Percentiles rank a stretch among this genome's conserved stretches.
Evolutionary conservation across 1,140 invertebrate species (phyloP).

Genomic region (Ostrea denselamellosa): DNA sequence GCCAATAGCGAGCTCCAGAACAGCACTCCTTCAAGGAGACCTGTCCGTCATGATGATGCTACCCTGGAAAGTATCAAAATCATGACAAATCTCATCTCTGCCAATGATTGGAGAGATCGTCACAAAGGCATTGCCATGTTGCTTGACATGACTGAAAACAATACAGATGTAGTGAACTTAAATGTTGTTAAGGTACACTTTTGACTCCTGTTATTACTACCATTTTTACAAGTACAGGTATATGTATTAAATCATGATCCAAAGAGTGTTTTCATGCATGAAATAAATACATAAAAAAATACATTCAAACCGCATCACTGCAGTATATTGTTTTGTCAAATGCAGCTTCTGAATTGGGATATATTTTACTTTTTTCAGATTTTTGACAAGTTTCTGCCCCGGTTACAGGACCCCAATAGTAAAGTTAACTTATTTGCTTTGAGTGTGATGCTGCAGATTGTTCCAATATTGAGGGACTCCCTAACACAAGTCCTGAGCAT

Average conservation of each 20-base stretch:
- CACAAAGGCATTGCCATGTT: constrained; percentile 73
- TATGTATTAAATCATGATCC: no score
- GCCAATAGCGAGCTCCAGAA: constrained; percentile 65
- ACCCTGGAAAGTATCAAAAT: constrained; percentile 75
- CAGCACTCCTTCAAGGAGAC: constrained; percentile 51
- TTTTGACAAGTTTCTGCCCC: constrained; percentile 78
- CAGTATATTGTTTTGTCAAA: not conserved
- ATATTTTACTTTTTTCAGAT: constrained; percentile 70
- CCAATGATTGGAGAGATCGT: constrained; percentile 75
- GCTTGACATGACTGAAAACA: constrained; percentile 72
- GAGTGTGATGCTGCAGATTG: constrained; percentile 74
- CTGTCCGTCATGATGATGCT: constrained; percentile 70
- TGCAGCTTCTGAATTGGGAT: not conserved
- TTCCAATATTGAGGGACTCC: constrained; percentile 70
- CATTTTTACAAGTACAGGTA: no score
- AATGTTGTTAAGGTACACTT: constrained; percentile 73
- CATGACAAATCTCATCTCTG: constrained; percentile 68
- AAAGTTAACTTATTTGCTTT: constrained; percentile 78
- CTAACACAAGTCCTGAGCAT: constrained; percentile 71
- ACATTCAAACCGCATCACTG: no score
- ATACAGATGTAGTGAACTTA: constrained; percentile 64
- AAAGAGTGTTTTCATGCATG: no score
- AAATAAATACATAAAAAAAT: no score
- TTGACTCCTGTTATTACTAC: not conserved
- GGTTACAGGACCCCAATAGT: constrained; percentile 77